phyloP scores from a whole-genome alignment of 1,140 invertebrate species.

The Drosophila trapezifrons region DNA sequence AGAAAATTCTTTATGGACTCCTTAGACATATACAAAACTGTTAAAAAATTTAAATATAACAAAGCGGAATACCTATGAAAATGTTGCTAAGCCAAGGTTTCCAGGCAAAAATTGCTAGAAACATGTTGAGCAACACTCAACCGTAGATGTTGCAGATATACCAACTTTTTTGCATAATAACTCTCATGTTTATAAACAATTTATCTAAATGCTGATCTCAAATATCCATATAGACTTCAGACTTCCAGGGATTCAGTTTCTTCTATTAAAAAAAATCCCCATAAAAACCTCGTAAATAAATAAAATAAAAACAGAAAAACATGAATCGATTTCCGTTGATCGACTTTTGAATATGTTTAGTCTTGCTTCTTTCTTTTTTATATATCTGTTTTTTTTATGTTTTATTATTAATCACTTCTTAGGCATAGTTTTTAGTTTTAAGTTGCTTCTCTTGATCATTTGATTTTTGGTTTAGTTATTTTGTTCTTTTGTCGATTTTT shows the following conservation, averaged over 20 bases:
- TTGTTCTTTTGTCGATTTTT: constrained; percentile 35
- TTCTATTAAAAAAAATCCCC: background rate
- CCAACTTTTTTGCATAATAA: background rate
- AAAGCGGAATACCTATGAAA: too few relatives aligned
- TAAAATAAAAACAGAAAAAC: background rate
- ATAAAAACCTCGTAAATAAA: too few relatives aligned
- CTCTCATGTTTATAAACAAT: background rate
- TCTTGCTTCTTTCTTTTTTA: constrained; percentile 23
- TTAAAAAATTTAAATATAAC: too few relatives aligned
- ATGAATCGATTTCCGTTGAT: background rate
- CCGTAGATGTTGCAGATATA: too few relatives aligned
- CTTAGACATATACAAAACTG: too few relatives aligned
- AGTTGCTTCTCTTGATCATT: constrained; percentile 46
- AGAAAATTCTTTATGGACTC: too few relatives aligned
- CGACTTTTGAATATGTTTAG: background rate
- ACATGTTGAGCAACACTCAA: background rate
- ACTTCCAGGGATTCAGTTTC: too few relatives aligned
- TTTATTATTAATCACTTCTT: constrained; percentile 69
- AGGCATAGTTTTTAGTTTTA: constrained; percentile 64
- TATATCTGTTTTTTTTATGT: constrained; percentile 6
- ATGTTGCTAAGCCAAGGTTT: too few relatives aligned
- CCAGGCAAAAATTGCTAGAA: too few relatives aligned
- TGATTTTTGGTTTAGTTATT: constrained; percentile 51
- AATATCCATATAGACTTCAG: background rate
- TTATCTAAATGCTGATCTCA: background rate